Evolutionary conservation across 2,797 vertebrate species (phyloP).

Genomic region (Sparidentex hasta): DNA sequence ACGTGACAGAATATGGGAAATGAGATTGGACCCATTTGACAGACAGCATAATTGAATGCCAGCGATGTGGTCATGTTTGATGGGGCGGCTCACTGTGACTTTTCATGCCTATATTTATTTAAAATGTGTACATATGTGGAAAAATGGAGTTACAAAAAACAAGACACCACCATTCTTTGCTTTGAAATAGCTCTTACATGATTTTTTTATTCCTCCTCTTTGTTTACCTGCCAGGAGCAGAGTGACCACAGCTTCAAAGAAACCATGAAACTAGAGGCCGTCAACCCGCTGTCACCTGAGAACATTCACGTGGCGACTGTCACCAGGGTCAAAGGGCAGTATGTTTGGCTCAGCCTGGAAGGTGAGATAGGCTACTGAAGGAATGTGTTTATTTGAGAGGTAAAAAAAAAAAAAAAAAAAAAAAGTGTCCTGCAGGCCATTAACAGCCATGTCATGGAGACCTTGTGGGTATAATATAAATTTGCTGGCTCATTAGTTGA

Average conservation of each 20-base stretch:
- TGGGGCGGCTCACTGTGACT: conserved; percentile 8
- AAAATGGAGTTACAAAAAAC: conserved; percentile 8
- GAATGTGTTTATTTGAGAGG: conserved; percentile 7
- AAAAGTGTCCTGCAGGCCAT: neutral
- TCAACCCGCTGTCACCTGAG: conserved; percentile 93
- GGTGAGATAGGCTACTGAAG: conserved; percentile 82
- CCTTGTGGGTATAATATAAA: neutral
- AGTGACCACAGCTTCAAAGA: conserved; percentile 94
- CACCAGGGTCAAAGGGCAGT: conserved; percentile 92
- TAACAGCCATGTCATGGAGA: neutral
- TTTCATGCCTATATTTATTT: neutral
- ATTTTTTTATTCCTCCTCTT: neutral
- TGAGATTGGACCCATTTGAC: conserved; percentile 9
- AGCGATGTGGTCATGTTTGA: conserved; percentile 15
- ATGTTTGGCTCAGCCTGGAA: conserved; percentile 95
- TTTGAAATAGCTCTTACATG: conserved; percentile 4
- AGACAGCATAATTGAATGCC: conserved; percentile 9
- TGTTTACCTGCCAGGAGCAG: conserved; percentile 77
- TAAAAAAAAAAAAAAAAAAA: neutral
- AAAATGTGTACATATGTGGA: neutral
- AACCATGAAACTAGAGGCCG: conserved; percentile 97
- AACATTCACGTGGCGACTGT: conserved; percentile 95
- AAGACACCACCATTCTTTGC: neutral
- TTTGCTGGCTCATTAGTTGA: neutral
- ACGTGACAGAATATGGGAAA: conserved; percentile 6